A percentile compares a stretch with the other conserved stretches of the same genome.
phyloP scores from a whole-genome alignment of 2,888 invertebrate species.

The Polymixis flavicincta region DNA sequence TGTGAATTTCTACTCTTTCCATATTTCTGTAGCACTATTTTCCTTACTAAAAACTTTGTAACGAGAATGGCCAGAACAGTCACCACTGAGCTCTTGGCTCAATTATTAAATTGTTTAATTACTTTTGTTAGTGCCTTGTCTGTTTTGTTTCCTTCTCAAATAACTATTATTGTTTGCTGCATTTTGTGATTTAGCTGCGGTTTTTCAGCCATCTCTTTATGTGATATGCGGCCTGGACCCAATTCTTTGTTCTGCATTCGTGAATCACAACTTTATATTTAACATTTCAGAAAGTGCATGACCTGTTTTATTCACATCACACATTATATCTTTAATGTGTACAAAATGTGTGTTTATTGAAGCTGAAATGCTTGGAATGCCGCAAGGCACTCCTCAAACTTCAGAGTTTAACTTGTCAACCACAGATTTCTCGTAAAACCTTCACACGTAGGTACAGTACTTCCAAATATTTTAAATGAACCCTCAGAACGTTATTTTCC shows the following conservation, averaged over 20 bases:
- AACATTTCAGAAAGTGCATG: constrained; percentile 38
- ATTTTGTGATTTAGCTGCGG: constrained; percentile 1
- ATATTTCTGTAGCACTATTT: not conserved
- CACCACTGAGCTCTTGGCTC: not conserved
- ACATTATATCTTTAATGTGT: not conserved
- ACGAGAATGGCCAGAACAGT: not conserved
- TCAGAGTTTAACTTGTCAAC: too few relatives aligned
- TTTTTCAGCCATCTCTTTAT: constrained; percentile 34
- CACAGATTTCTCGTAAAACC: not conserved
- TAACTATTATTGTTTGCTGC: constrained; percentile 4
- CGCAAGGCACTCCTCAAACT: not conserved
- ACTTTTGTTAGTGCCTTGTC: not conserved
- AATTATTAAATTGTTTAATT: not conserved
- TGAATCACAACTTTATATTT: constrained; percentile 61
- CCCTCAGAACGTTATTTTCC: not conserved
- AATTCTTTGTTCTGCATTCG: constrained; percentile 52
- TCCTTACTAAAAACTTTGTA: constrained; percentile 3
- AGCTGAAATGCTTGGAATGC: not conserved
- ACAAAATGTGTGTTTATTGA: not conserved
- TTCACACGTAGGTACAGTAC: not conserved
- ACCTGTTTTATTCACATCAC: constrained; percentile 22
- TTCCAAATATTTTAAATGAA: not conserved
- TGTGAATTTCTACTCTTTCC: not conserved
- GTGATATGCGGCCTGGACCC: constrained; percentile 10
- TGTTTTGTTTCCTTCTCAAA: constrained; percentile 11